Evolutionary conservation across 1,140 invertebrate species (phyloP).

Genomic region (Brachionus manjavacas): DNA sequence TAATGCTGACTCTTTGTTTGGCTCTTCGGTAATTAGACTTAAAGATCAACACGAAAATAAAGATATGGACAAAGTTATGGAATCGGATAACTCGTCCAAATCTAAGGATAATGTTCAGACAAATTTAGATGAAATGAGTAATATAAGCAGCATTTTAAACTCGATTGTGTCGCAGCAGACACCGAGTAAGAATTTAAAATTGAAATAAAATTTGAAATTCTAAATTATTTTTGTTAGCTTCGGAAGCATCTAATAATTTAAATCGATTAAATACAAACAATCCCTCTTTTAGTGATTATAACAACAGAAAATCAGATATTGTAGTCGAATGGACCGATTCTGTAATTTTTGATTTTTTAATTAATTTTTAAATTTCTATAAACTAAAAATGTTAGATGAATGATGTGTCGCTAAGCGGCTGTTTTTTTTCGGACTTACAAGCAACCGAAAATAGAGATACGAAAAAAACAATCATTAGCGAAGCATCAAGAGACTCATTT

Average conservation of each 20-base stretch:
- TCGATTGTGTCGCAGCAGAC: not conserved
- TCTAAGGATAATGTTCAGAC: not conserved
- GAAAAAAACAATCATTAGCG: not conserved
- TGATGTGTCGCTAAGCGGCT: slow-evolving; percentile 21
- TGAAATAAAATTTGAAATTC: not conserved
- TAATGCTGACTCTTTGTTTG: slow-evolving; percentile 19
- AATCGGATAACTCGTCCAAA: not conserved
- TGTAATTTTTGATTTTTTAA: not conserved
- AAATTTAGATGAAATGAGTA: slow-evolving; percentile 14
- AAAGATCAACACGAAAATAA: not conserved
- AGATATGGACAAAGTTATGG: not conserved
- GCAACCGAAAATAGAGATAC: not conserved
- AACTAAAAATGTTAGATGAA: slow-evolving; percentile 29
- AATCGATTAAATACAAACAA: not conserved
- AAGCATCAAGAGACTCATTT: slow-evolving; percentile 21
- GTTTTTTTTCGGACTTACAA: slow-evolving; percentile 34
- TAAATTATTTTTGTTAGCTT: not conserved
- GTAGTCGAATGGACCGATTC: slow-evolving; percentile 18
- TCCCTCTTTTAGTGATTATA: not conserved
- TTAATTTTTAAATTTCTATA: not conserved
- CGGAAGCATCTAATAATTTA: not conserved
- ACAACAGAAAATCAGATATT: not conserved
- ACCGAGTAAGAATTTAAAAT: not conserved
- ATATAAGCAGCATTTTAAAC: not conserved
- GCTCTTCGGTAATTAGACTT: not conserved